Percentiles rank a stretch among this genome's conserved stretches.
These are phyloP conservation scores for Octonoba sinensis DNA, from an alignment of 2,888 invertebrate species.

Conservation along the genomic window DNA sequence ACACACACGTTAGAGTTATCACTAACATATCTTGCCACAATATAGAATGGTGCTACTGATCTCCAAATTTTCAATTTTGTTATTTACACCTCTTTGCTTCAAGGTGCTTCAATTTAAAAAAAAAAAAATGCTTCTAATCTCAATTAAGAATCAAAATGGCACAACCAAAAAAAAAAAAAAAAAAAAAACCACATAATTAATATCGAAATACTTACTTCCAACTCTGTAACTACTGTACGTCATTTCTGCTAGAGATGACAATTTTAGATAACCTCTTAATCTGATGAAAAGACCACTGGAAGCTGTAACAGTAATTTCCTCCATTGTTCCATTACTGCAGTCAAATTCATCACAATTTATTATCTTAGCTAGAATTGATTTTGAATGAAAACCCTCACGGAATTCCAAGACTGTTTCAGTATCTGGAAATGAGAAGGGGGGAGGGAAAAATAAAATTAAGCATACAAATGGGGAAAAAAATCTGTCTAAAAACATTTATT, in stretches of 20 bases:
- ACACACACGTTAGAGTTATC: too few relatives aligned
- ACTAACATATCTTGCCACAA: too few relatives aligned
- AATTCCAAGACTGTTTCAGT: constrained; percentile 29
- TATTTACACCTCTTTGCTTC: too few relatives aligned
- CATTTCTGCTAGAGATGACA: constrained; percentile 21
- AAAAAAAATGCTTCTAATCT: too few relatives aligned
- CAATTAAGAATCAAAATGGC: too few relatives aligned
- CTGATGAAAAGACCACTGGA: constrained; percentile 32
- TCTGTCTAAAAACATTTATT: too few relatives aligned
- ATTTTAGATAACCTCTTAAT: constrained; percentile 32
- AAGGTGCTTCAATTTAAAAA: too few relatives aligned
- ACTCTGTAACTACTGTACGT: constrained; percentile 25
- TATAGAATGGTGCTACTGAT: too few relatives aligned
- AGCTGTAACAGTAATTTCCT: constrained; percentile 29
- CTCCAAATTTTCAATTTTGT: too few relatives aligned
- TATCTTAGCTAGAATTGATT: constrained; percentile 27
- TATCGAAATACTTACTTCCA: constrained; percentile 40
- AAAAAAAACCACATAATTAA: background rate
- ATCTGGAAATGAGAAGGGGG: constrained; percentile 15
- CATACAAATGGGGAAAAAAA: too few relatives aligned
- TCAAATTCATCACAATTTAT: constrained; percentile 12
- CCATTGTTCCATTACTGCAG: constrained; percentile 13
- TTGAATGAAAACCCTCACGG: constrained; percentile 35
- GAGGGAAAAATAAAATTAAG: background rate
- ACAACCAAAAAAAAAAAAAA: too few relatives aligned